These are phyloP conservation scores for Tridacna crocea DNA, from an alignment of 2,888 invertebrate genomes.

Conservation along the genomic window DNA sequence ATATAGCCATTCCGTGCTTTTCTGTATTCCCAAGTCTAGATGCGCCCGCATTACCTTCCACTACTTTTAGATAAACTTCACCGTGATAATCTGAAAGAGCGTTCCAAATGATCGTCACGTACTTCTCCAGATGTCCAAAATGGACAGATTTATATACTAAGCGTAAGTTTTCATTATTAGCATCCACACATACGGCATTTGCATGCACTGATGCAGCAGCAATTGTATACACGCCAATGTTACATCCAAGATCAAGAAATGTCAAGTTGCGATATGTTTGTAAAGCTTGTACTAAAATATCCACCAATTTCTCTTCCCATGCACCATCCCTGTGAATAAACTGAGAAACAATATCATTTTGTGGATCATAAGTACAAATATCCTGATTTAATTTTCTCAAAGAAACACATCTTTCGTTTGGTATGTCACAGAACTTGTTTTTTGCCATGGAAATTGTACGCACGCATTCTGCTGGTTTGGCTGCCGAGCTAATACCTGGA, in stretches of 20 bases:
- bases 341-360: neutral
- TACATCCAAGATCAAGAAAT: slow-evolving; percentile 11
- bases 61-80: neutral
- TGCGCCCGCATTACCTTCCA: neutral
- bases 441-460: neutral
- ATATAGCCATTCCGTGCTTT: neutral
- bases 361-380: slow-evolving; percentile 2
- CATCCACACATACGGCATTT: neutral
- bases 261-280: neutral
- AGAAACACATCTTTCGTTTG: neutral
- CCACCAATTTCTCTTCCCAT: neutral
- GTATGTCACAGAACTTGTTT: too few species aligned
- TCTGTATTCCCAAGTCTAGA: neutral
- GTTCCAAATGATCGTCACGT: slow-evolving; percentile 5
- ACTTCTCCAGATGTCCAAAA: neutral
- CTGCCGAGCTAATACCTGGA: neutral
- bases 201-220: neutral
- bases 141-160: neutral
- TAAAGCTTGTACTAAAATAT: neutral
- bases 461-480: neutral
- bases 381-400: neutral
- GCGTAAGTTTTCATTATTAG: neutral
- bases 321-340: neutral
- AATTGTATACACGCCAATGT: neutral
- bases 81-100: slow-evolving; percentile 3